These are phyloP conservation scores for Phorcus lineatus DNA, from an alignment of 2,888 invertebrate species.

Conservation along the genomic window DNA sequence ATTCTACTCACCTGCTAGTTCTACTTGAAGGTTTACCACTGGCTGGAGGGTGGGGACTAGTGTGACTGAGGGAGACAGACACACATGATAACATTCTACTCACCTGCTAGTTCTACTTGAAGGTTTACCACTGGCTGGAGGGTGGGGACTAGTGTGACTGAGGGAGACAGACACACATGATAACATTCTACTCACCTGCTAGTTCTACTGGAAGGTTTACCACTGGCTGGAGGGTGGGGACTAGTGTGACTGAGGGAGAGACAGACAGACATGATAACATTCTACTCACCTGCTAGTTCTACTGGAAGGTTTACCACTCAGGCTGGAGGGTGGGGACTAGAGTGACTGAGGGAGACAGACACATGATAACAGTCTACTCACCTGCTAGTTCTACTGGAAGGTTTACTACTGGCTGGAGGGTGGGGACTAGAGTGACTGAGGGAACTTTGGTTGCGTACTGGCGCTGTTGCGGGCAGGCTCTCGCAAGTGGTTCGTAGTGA, in stretches of 20 bases:
- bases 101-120: not conserved
- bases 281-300: not conserved
- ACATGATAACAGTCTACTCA: too few species aligned
- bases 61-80: too few species aligned
- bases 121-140: not conserved
- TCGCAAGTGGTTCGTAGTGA: slow-evolving; percentile 52
- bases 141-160: not conserved
- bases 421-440: not conserved
- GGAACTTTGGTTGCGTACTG: not conserved
- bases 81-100: too few species aligned
- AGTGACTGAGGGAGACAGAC: not conserved
- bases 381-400: not conserved
- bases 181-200: too few species aligned
- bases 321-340: not conserved
- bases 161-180: too few species aligned
- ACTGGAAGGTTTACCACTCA: not conserved
- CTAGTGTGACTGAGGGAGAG: not conserved
- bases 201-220: not conserved
- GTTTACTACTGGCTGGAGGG: not conserved
- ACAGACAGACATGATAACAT: too few species aligned
- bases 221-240: not conserved
- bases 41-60: too few species aligned
- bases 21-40: too few species aligned
- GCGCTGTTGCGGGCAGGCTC: slow-evolving; percentile 50
- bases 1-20: too few species aligned